Conservation (phyloP, 2,797 vertebrate species). For the Gymnoscopelus microlampas region DNA sequence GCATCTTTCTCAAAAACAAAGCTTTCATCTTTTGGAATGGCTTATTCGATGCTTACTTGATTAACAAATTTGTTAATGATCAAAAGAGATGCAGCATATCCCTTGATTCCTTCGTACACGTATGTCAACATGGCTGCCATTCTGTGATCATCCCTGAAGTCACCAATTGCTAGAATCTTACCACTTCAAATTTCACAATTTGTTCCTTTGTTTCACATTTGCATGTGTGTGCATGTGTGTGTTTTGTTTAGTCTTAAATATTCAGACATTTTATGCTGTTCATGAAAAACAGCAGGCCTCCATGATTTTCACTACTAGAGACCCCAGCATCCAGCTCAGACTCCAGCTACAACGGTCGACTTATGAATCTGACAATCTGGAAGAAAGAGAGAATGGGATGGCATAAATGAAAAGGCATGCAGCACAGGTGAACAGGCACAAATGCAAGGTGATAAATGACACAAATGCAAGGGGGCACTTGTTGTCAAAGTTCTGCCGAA, state of each 20-base stretch:
- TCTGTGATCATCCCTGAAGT: conserved; percentile 62
- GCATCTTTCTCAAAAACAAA: conserved; percentile 34
- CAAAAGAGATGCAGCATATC: conserved; percentile 52
- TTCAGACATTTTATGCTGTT: conserved; percentile 71
- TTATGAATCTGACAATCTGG: conserved; percentile 96
- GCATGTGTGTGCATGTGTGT: conserved; percentile 36
- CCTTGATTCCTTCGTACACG: conserved; percentile 50
- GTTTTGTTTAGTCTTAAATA: conserved; percentile 62
- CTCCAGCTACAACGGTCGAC: conserved; percentile 90
- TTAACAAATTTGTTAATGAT: conserved; percentile 37
- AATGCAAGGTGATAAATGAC: conserved; percentile 60
- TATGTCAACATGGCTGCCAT: conserved; percentile 75
- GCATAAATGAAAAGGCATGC: conserved; percentile 86
- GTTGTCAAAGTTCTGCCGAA: neutral
- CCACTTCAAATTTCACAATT: conserved; percentile 32
- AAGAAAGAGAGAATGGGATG: conserved; percentile 92
- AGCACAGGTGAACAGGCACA: conserved; percentile 73
- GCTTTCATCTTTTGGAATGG: neutral
- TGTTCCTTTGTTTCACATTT: conserved; percentile 60
- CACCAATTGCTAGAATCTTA: conserved; percentile 44
- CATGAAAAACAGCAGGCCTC: conserved; percentile 63
- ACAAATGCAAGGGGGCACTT: conserved; percentile 30
- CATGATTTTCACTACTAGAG: conserved; percentile 79
- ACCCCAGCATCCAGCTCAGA: conserved; percentile 91
- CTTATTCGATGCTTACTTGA: conserved; percentile 18